Base-by-base conservation (phyloP, 2,888 invertebrate genomes). In the Nemapogon koenigi region DNA sequence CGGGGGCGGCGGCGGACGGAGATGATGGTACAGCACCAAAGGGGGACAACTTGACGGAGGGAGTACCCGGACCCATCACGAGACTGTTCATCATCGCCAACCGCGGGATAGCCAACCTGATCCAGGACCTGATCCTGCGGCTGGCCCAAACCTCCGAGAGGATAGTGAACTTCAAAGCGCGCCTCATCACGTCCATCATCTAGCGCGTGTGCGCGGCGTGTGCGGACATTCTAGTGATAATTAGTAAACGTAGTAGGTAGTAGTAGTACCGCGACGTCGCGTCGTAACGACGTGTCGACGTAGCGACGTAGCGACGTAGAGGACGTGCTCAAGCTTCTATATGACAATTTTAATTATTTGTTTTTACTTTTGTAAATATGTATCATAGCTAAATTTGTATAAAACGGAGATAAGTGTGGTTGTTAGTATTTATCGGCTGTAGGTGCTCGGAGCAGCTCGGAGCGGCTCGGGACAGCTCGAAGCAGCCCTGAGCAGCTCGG, bases 141-240 rank as follows among this genome's bases (percentile, higher is more conserved):
- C 82, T 92, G 68, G 92, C 92, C 42, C 91, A 91, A 71, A 92
- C 92, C 63, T 92, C 92, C 65, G 92, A 93, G 76, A 86, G 90
- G 73, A 88, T 93, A 81, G 92, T 93, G 61, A 92, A 92, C 88
- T 93, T 91, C 87, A 93, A 92, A 82, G 92, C 92, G 66, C 87
- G 91, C 81, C 82, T 93, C 60, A 90, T 93, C 72, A 93, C 92
- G 58, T 90, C 92, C 53, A 88, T 92, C 73, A 92, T 93, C 22
- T 22, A 22, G 22, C 10, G 22, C 22, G 6, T 7, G 22, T 22
- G 22, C 22, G 10, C 6, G 22, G 22, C 4, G 6, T 7, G 22
- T 6, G 22, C 6, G 22, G 22, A n/a, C n/a, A n/a, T n/a, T n/a
- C n/a, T 28, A 15, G 28, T 15, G 15, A 10, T 28, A 10, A 13